Evolutionary conservation across 2,888 invertebrate genomes (phyloP).

Genomic region (Drosophila aldrichi): DNA sequence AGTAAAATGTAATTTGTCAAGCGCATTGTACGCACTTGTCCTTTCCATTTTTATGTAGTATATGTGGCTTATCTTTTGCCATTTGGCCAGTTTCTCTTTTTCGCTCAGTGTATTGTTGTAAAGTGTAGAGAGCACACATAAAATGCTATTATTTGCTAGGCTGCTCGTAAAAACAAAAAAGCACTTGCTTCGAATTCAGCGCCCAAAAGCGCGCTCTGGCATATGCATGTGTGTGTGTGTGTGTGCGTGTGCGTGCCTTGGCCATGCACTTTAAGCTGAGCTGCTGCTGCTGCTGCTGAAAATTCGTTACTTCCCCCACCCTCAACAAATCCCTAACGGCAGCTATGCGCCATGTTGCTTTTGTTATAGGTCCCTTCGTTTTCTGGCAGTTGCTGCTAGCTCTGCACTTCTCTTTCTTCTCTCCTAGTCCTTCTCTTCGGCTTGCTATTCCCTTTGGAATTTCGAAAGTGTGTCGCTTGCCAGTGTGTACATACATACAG

Average conservation of each 20-base stretch:
- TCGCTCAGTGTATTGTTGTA: constrained; percentile 41
- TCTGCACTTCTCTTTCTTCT: background rate
- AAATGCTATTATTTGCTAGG: constrained; percentile 67
- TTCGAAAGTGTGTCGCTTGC: constrained; percentile 52
- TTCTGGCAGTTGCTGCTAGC: constrained; percentile 25
- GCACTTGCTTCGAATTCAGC: constrained; percentile 48
- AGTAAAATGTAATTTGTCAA: background rate
- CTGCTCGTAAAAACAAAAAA: constrained; percentile 58
- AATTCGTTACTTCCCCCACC: constrained; percentile 44
- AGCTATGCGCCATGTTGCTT: constrained; percentile 35
- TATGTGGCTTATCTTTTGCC: constrained; percentile 8
- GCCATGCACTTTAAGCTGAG: constrained; percentile 61
- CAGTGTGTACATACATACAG: constrained; percentile 23
- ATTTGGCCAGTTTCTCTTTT: constrained; percentile 13
- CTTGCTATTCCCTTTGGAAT: constrained; percentile 39
- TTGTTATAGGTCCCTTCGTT: constrained; percentile 30
- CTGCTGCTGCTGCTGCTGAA: constrained; percentile 33
- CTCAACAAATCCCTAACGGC: constrained; percentile 43
- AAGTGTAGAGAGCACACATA: constrained; percentile 36
- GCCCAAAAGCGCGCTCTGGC: constrained; percentile 46
- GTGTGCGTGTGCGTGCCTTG: constrained; percentile 30
- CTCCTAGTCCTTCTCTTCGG: background rate
- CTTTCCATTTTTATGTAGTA: background rate
- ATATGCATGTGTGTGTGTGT: constrained; percentile 11
- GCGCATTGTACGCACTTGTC: background rate